Conservation (phyloP, 2,797 vertebrate genomes). For the Megalops cyprinoides region DNA sequence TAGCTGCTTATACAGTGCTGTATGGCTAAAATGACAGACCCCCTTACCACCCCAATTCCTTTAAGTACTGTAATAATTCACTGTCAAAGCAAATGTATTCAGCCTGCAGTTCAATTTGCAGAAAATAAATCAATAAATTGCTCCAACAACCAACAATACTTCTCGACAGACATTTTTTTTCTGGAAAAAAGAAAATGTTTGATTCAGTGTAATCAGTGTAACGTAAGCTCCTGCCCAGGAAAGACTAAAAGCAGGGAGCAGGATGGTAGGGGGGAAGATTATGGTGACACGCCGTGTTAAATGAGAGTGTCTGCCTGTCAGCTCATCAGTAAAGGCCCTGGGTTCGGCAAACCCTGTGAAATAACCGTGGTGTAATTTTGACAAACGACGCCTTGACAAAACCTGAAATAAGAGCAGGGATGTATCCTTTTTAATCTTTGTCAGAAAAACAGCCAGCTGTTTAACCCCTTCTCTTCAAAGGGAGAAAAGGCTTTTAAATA, state of each 20-base stretch:
- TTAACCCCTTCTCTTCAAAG: slow-evolving; percentile 17
- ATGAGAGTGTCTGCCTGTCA: background rate
- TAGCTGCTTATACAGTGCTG: background rate
- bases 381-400: background rate
- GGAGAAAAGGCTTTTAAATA: slow-evolving; percentile 6
- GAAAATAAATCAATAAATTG: background rate
- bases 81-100: background rate
- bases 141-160: background rate
- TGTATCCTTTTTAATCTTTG: background rate
- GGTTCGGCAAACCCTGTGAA: background rate
- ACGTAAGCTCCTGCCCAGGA: background rate
- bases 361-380: background rate
- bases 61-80: slow-evolving; percentile 6
- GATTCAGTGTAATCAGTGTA: background rate
- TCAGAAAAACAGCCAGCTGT: background rate
- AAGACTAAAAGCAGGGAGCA: background rate
- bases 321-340: background rate
- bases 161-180: slow-evolving; percentile 2
- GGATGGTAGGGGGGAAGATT: background rate
- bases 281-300: background rate
- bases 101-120: background rate
- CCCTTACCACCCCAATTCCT: background rate
- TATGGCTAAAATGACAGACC: background rate
- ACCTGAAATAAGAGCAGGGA: background rate
- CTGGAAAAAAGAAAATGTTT: background rate